phyloP scores from a whole-genome alignment of 2,797 vertebrate genomes.

The Gadopsis bispinosus region DNA sequence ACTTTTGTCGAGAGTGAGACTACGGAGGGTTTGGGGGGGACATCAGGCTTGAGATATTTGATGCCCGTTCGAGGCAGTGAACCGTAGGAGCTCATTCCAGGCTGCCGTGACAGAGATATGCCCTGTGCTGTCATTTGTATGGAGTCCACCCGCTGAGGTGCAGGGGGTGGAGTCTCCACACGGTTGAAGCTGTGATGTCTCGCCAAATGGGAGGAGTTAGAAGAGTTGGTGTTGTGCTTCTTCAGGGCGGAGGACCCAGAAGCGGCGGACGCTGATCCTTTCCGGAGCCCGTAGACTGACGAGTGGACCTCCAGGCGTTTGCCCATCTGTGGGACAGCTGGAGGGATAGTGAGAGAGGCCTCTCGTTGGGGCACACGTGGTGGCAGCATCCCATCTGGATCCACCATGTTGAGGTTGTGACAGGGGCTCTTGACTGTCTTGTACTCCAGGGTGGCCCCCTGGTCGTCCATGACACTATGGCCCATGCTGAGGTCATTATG shows the following conservation, averaged over 20 bases:
- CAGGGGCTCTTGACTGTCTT: slow-evolving; percentile 95
- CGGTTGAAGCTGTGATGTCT: slow-evolving; percentile 95
- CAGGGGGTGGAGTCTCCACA: slow-evolving; percentile 94
- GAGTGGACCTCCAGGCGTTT: slow-evolving; percentile 96
- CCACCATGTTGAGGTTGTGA: slow-evolving; percentile 89
- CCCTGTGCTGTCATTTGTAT: slow-evolving; percentile 94
- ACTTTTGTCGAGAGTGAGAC: slow-evolving; percentile 93
- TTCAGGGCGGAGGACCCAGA: slow-evolving; percentile 81
- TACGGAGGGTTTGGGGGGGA: slow-evolving; percentile 96
- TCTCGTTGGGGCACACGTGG: slow-evolving; percentile 97
- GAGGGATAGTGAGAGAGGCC: slow-evolving; percentile 91
- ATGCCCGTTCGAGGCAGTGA: slow-evolving; percentile 93
- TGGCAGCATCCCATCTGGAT: slow-evolving; percentile 90
- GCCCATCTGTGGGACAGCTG: slow-evolving; percentile 92
- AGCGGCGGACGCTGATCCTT: slow-evolving; percentile 86
- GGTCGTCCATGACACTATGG: slow-evolving; percentile 89
- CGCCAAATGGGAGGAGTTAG: slow-evolving; percentile 97
- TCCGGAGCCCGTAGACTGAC: slow-evolving; percentile 90
- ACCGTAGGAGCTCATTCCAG: slow-evolving; percentile 91
- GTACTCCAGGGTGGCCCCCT: slow-evolving; percentile 95
- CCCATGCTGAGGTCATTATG: slow-evolving; percentile 86
- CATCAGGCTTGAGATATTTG: slow-evolving; percentile 96
- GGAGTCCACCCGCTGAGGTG: slow-evolving; percentile 97
- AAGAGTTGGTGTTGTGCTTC: slow-evolving; percentile 98
- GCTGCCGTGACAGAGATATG: slow-evolving; percentile 92